A percentile compares a stretch with the other conserved stretches of the same genome.
These are phyloP conservation scores for Penaeus monodon DNA, from an alignment of 2,888 invertebrate species.

Conservation along the genomic window DNA sequence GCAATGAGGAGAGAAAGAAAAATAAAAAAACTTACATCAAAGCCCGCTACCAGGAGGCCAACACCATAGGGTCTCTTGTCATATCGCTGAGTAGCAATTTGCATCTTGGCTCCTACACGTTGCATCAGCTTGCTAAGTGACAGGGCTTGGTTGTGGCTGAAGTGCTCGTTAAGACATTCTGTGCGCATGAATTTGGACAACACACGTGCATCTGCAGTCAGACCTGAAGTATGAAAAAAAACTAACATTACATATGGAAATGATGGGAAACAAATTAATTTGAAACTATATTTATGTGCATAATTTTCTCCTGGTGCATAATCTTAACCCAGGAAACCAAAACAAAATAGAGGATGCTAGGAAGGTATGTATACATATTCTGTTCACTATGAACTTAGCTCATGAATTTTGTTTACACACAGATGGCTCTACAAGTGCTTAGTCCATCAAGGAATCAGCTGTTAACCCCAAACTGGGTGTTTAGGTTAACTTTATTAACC, in stretches of 20 bases:
- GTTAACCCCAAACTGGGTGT: too few relatives aligned
- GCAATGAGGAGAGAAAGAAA: neutral
- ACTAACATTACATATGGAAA: neutral
- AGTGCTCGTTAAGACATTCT: slow-evolving; percentile 94
- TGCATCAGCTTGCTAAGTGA: slow-evolving; percentile 89
- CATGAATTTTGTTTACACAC: too few relatives aligned
- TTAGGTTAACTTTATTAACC: too few relatives aligned
- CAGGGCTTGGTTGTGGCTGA: slow-evolving; percentile 87
- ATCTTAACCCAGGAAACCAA: too few relatives aligned
- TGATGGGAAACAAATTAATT: neutral
- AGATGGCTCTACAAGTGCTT: too few relatives aligned
- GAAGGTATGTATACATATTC: too few relatives aligned
- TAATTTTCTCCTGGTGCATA: too few relatives aligned
- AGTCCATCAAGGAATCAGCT: too few relatives aligned
- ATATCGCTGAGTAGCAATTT: slow-evolving; percentile 88
- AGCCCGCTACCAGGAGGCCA: slow-evolving; percentile 95
- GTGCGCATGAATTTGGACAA: slow-evolving; percentile 88
- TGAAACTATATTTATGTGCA: too few relatives aligned
- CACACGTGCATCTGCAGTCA: slow-evolving; percentile 94
- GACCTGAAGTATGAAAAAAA: slow-evolving; percentile 71
- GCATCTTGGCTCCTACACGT: slow-evolving; percentile 94
- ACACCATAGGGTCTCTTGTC: slow-evolving; percentile 98
- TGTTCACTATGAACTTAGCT: too few relatives aligned
- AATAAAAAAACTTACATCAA: slow-evolving; percentile 80
- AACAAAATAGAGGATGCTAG: too few relatives aligned